Percentiles rank a stretch among this genome's conserved stretches.
These are phyloP conservation scores for Agrotis ipsilon DNA, from an alignment of 2,888 invertebrate genomes.

Conservation along the genomic window DNA sequence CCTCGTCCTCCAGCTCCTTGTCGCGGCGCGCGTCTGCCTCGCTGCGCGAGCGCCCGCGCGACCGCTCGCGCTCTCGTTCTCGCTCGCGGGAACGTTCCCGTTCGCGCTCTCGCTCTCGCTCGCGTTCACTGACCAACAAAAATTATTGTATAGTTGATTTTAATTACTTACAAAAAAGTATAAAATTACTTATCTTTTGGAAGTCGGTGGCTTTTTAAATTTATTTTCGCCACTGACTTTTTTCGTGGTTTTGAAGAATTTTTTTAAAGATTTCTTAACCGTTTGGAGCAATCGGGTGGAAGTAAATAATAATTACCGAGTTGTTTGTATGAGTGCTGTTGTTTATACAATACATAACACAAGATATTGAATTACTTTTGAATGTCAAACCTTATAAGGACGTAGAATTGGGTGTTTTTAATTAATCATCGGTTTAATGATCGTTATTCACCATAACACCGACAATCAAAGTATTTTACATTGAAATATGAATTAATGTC, in stretches of 20 bases:
- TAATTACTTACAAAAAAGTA: no score
- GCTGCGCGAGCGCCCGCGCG: conserved; percentile 86
- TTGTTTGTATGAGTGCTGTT: no score
- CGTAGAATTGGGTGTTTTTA: not conserved
- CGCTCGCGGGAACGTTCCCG: conserved; percentile 81
- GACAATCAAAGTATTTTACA: not conserved
- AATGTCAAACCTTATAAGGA: not conserved
- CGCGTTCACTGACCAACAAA: conserved; percentile 73
- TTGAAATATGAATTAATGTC: not conserved
- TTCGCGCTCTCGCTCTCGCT: conserved; percentile 69
- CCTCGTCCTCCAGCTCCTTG: conserved; percentile 97
- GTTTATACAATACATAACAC: no score
- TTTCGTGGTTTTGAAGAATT: no score
- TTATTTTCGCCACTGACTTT: no score
- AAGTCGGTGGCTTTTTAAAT: no score
- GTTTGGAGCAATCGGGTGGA: no score
- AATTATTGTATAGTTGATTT: no score
- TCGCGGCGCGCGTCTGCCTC: conserved; percentile 93
- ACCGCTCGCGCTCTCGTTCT: conserved; percentile 86
- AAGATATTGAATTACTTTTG: not conserved
- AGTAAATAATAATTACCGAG: no score
- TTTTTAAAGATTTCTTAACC: no score
- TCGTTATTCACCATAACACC: not conserved
- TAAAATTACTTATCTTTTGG: no score
- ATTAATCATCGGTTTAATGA: not conserved